These are phyloP conservation scores for Dyspetes luteomarginatus DNA, from an alignment of 2,888 invertebrate genomes.

Conservation along the genomic window DNA sequence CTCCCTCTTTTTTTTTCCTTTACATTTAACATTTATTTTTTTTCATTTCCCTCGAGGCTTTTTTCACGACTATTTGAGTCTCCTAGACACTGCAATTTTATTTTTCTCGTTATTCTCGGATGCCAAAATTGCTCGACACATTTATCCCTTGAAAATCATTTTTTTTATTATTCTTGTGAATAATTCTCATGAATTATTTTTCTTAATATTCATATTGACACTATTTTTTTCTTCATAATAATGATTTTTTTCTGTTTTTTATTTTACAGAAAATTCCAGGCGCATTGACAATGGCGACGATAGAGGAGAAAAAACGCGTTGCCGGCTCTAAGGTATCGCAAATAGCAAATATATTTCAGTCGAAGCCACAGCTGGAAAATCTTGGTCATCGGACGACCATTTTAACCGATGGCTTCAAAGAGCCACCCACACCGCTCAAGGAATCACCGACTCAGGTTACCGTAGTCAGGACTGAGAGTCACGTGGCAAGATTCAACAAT, in stretches of 20 bases:
- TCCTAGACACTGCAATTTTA: conserved; percentile 5
- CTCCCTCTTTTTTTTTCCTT: conserved; percentile 16
- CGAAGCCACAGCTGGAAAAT: conserved; percentile 83
- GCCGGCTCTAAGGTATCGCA: conserved; percentile 94
- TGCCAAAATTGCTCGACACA: not conserved
- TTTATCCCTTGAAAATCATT: too few species aligned
- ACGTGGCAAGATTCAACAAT: conserved; percentile 95
- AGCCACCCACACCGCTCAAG: conserved; percentile 83
- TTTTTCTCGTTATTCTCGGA: not conserved
- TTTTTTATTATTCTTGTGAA: too few species aligned
- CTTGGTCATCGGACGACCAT: conserved; percentile 76
- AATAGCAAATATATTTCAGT: conserved; percentile 95
- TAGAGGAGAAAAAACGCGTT: conserved; percentile 87
- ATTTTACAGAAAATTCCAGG: conserved; percentile 35
- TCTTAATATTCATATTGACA: too few species aligned
- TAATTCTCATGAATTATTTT: too few species aligned
- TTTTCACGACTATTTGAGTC: not conserved
- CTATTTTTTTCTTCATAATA: too few species aligned
- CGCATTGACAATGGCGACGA: conserved; percentile 84
- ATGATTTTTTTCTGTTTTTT: not conserved
- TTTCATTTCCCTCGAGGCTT: conserved; percentile 42
- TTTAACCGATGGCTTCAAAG: conserved; percentile 77
- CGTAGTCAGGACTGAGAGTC: conserved; percentile 94
- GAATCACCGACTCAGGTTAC: conserved; percentile 86
- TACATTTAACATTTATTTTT: conserved; percentile 21